Base-by-base conservation (phyloP, 2,888 invertebrate genomes). In the Drosophila mettleri region DNA sequence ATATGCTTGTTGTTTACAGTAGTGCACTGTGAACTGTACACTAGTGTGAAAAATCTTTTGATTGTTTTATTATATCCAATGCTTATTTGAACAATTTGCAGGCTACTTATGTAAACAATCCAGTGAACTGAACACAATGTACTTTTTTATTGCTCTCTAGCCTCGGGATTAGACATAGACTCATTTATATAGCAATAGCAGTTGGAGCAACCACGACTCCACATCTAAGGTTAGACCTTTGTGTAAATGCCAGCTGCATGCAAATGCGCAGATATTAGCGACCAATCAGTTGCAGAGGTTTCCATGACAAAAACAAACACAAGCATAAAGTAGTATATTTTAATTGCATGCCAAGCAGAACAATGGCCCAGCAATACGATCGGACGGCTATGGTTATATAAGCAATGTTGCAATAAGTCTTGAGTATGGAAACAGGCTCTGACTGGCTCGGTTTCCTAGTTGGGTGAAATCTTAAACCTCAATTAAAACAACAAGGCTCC, bases 211-310 rank as follows among this genome's bases (percentile, higher is more conserved):
- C 59, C 73, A 69, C 63, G 39, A 66, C 61, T 66, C 63, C 64
- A 66, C 82, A 82, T 53, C 33, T 31, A n/a, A 12, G 33, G 27
- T 46, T 39, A 74, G 73, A 66, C 79, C 65, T 89, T 84, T 78
- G 69, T 63, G 49, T 57, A 66, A 88, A 87, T 89, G 85, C 87
- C 83, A 83, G 88, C 81, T 76, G 75, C 88, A 86, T 82, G 86
- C 89, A 85, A 88, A 88, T 81, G 52, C 48, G 45, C 54, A 69
- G 65, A 66, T 52, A 78, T 85, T 72, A 67, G 69, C 69, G 60
- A 54, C 68, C 46, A 61, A 57, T 62, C 22, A 34, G 53, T 39
- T 22, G 41, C 61, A 61, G 57, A 58, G 20, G 57, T 16, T 60
- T 60, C 57, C 67, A 67, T 58, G 67, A 76, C 61, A 76, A 60